Evolutionary conservation across 2,888 invertebrate genomes (phyloP).

Genomic region (Macrosoma leucophasiata): DNA sequence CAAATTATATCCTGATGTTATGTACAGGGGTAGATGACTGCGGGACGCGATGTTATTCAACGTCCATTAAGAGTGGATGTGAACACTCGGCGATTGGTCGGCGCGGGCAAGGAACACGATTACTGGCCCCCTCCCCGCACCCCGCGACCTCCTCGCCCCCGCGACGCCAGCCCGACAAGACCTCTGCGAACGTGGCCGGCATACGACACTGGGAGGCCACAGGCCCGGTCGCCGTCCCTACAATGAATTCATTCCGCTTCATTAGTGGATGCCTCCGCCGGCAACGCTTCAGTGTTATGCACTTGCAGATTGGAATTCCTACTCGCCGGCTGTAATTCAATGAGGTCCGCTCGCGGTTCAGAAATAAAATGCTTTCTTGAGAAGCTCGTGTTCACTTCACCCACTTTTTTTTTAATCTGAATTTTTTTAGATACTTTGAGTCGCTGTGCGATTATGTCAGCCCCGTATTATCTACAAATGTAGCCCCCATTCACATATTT

Average conservation of each 20-base stretch:
- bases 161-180: neutral
- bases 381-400: no score
- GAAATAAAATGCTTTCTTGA: no score
- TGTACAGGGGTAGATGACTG: no score
- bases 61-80: slow-evolving; percentile 13
- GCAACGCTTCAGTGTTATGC: slow-evolving; percentile 18
- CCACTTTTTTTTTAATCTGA: no score
- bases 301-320: slow-evolving; percentile 24
- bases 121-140: slow-evolving; percentile 1
- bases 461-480: no score
- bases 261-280: slow-evolving; percentile 28
- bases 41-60: neutral
- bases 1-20: no score
- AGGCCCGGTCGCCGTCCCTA: slow-evolving; percentile 10
- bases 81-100: slow-evolving; percentile 15
- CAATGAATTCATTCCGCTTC: slow-evolving; percentile 29
- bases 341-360: no score
- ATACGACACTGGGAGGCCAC: slow-evolving; percentile 1
- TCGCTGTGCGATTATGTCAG: no score
- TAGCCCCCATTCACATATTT: slow-evolving; percentile 9
- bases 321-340: slow-evolving; percentile 17
- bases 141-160: neutral
- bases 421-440: no score
- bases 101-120: slow-evolving; percentile 12
- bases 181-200: slow-evolving; percentile 1